Evolutionary conservation across 2,888 invertebrate species (phyloP), one percentile per base, ranked within the genome.

Genomic region (Cabera pusaria): DNA sequence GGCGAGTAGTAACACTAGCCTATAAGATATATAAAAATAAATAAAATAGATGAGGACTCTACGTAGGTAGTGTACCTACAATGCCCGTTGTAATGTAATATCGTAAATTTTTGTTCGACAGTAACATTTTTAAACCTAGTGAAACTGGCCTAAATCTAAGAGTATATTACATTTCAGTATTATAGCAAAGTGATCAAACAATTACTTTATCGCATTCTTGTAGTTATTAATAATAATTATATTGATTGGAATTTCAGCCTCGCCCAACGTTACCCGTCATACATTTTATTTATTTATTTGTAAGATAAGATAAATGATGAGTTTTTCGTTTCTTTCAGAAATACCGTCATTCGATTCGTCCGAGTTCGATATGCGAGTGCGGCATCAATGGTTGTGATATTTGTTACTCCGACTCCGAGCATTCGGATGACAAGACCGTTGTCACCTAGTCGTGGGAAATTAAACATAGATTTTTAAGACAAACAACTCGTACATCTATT

Each of bases 351-450:
- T 92, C 96, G 3, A 90, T 95, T 44, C 93, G 93, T 52, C 95
- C 96, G 3, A 92, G 93, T 19, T 82, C 85, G 45, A 90, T 95
- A 54, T 93, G 93, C 61, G 94, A 94, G 60, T 96, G 97, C 62
- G 93, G 93, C 7, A 93, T 94, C 52, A 92, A 92, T 65, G 93
- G 96, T 88, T 95, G 95, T 70, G 94, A 95, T 55, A 76, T 85
- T 44, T 88, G 88, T 68, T 84, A 70, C 56, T 87, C 87, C 12
- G 87, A 86, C 11, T 86, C 87, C 6, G 88, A 88, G 25, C 64
- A 69, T 11, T 74, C 81, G 14, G 87, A 87, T 38, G 83, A 87
- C 57, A 87, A 87, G 67, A 65, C 76, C 26, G 76, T 72, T 56
- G 79, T 86, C 45, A 74, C 75, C 74, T 85, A 85, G 77, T 78